Evolutionary conservation across 2,797 vertebrate species (phyloP).

Genomic region (Microchirus variegatus): DNA sequence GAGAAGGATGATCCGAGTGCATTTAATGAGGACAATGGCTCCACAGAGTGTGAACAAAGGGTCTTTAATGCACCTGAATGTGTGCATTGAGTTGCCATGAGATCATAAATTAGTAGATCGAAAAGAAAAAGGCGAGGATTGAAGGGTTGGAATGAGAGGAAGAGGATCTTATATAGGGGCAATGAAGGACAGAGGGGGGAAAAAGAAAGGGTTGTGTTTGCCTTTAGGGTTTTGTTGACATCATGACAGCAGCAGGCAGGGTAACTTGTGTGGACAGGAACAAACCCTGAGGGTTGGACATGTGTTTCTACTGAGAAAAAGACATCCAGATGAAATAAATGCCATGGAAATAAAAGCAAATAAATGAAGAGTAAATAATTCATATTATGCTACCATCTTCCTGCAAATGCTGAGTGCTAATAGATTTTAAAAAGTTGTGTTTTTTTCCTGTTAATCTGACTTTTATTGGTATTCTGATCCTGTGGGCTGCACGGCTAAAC

Average conservation of each 20-base stretch:
- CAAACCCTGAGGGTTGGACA: conserved; percentile 51
- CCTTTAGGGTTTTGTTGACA: conserved; percentile 41
- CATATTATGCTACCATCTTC: conserved; percentile 5
- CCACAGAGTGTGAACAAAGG: conserved; percentile 67
- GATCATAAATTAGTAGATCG: conserved; percentile 63
- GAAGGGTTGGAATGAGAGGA: conserved; percentile 17
- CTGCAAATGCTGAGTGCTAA: conserved; percentile 24
- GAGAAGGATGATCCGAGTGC: conserved; percentile 17
- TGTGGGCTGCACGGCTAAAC: not conserved
- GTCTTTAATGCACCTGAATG: conserved; percentile 64
- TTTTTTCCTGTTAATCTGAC: not conserved
- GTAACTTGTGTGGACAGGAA: conserved; percentile 61
- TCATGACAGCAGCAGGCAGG: conserved; percentile 37
- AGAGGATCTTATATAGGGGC: conserved; percentile 9
- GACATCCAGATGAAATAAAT: conserved; percentile 13
- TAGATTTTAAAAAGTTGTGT: conserved; percentile 6
- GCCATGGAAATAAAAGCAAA: conserved; percentile 7
- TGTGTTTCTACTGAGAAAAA: conserved; percentile 57
- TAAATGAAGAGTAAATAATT: conserved; percentile 22
- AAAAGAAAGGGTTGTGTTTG: conserved; percentile 33
- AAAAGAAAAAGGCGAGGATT: conserved; percentile 48
- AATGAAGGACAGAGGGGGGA: conserved; percentile 8
- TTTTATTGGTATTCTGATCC: not conserved
- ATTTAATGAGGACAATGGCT: conserved; percentile 63
- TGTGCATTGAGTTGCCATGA: conserved; percentile 49